A percentile compares a stretch with the other conserved stretches of the same genome.
Conservation (phyloP, 2,888 invertebrate genomes). For the Altica lythri region DNA sequence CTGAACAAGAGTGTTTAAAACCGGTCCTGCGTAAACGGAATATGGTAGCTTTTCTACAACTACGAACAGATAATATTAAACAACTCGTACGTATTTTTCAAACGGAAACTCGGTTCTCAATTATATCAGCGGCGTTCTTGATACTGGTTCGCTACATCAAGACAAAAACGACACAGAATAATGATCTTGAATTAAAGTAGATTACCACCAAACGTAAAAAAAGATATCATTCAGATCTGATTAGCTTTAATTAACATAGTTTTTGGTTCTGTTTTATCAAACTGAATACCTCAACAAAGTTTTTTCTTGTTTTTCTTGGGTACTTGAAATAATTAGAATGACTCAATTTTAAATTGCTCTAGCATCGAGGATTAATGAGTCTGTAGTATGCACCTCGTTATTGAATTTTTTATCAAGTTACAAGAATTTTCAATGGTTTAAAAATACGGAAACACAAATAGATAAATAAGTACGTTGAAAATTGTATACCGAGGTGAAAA, state of each 20-base stretch:
- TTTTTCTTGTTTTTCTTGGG: slow-evolving; percentile 23
- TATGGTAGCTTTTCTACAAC: slow-evolving; percentile 35
- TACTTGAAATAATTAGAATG: slow-evolving; percentile 24
- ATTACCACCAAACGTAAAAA: slow-evolving; percentile 43
- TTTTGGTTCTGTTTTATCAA: slow-evolving; percentile 35
- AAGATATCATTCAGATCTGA: slow-evolving; percentile 47
- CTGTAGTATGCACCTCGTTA: not conserved
- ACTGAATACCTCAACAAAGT: slow-evolving; percentile 22
- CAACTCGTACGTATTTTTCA: slow-evolving; percentile 36
- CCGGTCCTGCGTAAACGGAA: slow-evolving; percentile 15
- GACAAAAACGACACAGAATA: slow-evolving; percentile 44
- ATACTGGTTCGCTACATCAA: slow-evolving; percentile 36
- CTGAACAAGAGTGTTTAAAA: no score
- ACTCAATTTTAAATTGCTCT: slow-evolving; percentile 20
- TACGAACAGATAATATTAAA: slow-evolving; percentile 31
- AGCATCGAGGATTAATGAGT: slow-evolving; percentile 2
- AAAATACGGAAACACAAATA: no score
- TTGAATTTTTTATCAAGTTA: no score
- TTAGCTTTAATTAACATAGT: slow-evolving; percentile 48
- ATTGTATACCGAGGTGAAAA: no score
- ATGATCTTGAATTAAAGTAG: slow-evolving; percentile 44
- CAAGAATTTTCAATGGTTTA: no score
- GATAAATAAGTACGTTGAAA: no score
- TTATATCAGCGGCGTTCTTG: slow-evolving; percentile 41
- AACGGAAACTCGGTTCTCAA: slow-evolving; percentile 39